These are phyloP conservation scores for Xylota segnis DNA, from an alignment of 2,888 invertebrate species.

Conservation along the genomic window DNA sequence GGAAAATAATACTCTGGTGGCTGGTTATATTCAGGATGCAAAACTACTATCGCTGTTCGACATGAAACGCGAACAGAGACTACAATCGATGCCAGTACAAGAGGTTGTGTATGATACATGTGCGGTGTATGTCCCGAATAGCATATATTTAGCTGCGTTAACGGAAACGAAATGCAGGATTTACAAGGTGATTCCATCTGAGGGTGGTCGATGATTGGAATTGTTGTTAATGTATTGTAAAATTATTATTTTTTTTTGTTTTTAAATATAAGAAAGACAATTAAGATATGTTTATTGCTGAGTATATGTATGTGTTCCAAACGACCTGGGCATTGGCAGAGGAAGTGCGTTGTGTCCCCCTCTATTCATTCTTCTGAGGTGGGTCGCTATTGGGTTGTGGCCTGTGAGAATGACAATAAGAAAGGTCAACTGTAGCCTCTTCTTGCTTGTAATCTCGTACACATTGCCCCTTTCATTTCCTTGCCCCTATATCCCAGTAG, in stretches of 20 bases:
- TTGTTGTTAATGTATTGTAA: constrained; percentile 7
- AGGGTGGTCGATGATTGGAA: constrained; percentile 25
- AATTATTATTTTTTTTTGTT: constrained; percentile 27
- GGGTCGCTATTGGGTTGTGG: no score
- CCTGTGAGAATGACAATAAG: no score
- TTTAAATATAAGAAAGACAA: neutral
- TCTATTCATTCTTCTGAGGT: no score
- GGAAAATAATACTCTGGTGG: constrained; percentile 87
- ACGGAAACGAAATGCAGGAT: constrained; percentile 88
- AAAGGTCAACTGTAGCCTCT: no score
- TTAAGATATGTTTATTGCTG: neutral
- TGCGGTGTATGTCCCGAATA: constrained; percentile 85
- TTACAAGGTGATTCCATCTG: constrained; percentile 85
- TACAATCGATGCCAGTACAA: constrained; percentile 86
- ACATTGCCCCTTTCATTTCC: no score
- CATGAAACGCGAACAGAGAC: constrained; percentile 85
- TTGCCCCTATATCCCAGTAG: no score
- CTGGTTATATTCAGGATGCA: constrained; percentile 91
- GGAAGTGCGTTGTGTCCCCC: no score
- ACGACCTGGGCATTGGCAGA: no score
- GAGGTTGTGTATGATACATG: constrained; percentile 89
- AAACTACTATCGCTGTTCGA: constrained; percentile 88
- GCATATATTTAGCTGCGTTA: constrained; percentile 87
- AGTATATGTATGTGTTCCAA: neutral
- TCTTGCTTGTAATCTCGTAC: no score